Percentiles rank a stretch among this genome's conserved stretches.
These are phyloP conservation scores for Platysternon megacephalum DNA, from an alignment of 2,113 vertebrate genomes.

Conservation along the genomic window DNA sequence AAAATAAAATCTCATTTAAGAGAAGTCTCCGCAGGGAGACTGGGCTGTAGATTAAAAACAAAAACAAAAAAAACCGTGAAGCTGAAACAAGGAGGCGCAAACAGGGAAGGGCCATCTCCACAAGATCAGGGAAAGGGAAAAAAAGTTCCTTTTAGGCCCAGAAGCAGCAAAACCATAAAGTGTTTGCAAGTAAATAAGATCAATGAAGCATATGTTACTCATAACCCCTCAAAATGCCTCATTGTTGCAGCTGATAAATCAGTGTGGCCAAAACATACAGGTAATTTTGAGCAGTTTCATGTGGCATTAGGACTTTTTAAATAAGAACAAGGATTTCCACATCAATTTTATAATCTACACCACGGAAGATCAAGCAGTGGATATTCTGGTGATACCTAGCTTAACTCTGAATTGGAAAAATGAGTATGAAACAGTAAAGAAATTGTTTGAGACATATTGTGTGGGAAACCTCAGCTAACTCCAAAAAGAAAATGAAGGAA, in stretches of 20 bases:
- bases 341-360: not conserved
- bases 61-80: not conserved
- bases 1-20: constrained; percentile 1
- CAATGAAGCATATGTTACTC: constrained; percentile 17
- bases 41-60: not conserved
- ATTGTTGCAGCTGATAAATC: not conserved
- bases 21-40: not conserved
- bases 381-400: not conserved
- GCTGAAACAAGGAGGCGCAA: fast-evolving
- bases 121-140: not conserved
- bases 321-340: not conserved
- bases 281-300: not conserved
- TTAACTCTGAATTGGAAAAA: not conserved
- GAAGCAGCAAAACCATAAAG: not conserved
- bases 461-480: not conserved
- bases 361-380: not conserved
- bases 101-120: not conserved
- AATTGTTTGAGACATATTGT: not conserved
- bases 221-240: not conserved
- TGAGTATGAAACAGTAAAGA: not conserved
- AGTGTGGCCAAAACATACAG: not conserved
- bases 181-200: not conserved
- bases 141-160: not conserved
- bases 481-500: constrained; percentile 66
- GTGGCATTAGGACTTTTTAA: not conserved